Conservation (phyloP, 2,797 vertebrate genomes). For the Eupleurogrammus muticus region DNA sequence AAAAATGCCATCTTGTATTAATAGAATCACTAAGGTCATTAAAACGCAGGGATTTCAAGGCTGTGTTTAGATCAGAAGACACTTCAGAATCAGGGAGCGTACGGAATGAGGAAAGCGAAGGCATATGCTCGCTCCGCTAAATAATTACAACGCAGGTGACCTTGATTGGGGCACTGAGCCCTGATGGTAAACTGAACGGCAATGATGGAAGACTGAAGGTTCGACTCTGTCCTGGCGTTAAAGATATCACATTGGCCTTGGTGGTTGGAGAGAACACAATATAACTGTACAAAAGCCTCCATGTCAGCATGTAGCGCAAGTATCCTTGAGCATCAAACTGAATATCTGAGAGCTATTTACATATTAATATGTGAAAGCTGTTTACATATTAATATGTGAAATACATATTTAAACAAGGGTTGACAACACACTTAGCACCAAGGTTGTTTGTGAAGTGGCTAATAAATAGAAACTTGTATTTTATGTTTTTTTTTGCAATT, state of each 20-base stretch:
- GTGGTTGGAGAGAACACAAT: slow-evolving; percentile 20
- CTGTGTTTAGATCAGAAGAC: background rate
- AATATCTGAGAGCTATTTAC: slow-evolving; percentile 43
- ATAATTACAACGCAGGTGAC: background rate
- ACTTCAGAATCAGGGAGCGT: background rate
- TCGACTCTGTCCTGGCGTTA: slow-evolving; percentile 6
- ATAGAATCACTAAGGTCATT: background rate
- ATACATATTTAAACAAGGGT: slow-evolving; percentile 1
- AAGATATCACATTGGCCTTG: slow-evolving; percentile 40
- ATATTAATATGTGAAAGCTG: slow-evolving; percentile 16
- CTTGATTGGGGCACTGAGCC: slow-evolving; percentile 12
- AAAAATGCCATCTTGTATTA: background rate
- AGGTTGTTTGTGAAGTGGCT: slow-evolving; percentile 20
- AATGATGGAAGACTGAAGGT: slow-evolving; percentile 37
- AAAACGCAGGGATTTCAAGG: background rate
- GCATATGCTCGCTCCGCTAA: background rate
- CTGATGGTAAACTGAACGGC: slow-evolving; percentile 21
- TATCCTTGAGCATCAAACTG: slow-evolving; percentile 36
- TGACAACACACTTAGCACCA: slow-evolving; percentile 3
- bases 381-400: too few species aligned
- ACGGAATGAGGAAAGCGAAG: background rate
- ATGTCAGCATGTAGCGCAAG: slow-evolving; percentile 21
- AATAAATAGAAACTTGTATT: slow-evolving; percentile 2
- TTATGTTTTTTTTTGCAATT: background rate
- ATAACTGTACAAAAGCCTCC: slow-evolving; percentile 35